phyloP scores from a whole-genome alignment of 2,113 vertebrate genomes.

The Mastomys natalensis region DNA sequence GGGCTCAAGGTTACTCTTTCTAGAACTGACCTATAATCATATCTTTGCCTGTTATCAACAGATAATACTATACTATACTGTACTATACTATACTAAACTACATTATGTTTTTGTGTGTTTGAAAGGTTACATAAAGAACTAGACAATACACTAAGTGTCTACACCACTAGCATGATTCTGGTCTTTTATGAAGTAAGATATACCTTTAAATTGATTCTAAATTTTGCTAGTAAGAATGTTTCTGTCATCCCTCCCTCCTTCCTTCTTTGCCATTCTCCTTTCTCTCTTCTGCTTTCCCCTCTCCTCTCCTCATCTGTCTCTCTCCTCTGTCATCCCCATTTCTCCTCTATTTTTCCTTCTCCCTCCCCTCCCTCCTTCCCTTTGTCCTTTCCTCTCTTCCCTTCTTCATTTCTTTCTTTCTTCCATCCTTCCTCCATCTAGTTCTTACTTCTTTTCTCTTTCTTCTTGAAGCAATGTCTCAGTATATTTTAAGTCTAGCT shows the following conservation, averaged over 20 bases:
- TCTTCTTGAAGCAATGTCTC: background rate
- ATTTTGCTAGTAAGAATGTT: background rate
- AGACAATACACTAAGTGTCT: background rate
- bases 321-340: no score
- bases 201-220: background rate
- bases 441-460: no score
- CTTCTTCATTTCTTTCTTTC: no score
- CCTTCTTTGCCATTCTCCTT: background rate
- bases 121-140: background rate
- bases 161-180: background rate
- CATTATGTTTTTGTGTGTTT: background rate
- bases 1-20: background rate
- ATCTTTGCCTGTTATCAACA: background rate
- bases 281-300: background rate
- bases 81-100: background rate
- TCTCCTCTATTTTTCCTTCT: no score
- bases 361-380: background rate
- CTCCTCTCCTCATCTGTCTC: no score
- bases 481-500: background rate
- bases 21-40: background rate
- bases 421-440: no score
- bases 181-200: background rate
- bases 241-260: rapidly evolving
- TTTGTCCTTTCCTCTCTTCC: no score
- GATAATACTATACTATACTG: background rate